Base-by-base conservation (phyloP, 2,888 invertebrate genomes). In the Dione juno region DNA sequence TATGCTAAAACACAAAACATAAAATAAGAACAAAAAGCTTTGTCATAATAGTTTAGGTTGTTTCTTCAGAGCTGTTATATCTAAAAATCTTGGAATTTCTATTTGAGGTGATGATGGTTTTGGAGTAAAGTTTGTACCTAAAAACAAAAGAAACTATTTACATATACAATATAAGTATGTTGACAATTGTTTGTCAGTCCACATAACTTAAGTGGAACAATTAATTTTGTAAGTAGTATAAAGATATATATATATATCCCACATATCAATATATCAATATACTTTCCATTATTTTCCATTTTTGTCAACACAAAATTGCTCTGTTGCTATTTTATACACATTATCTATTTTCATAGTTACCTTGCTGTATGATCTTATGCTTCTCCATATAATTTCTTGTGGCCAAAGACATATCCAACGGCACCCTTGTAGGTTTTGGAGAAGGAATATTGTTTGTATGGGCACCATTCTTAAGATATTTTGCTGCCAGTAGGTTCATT, bases 301-400 rank as follows among this genome's bases (percentile, higher is more conserved):
- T n/a, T n/a, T n/a, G n/a, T n/a, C n/a, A n/a, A n/a, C n/a, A n/a
- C n/a, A n/a, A n/a, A n/a, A n/a, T n/a, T n/a, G n/a, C n/a, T n/a
- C n/a, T n/a, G n/a, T n/a, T n/a, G n/a, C n/a, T n/a, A n/a, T n/a
- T n/a, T n/a, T n/a, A n/a, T n/a, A n/a, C n/a, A n/a, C n/a, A n/a
- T n/a, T n/a, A 28, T 21, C 3, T 52, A 59, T 57, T 40, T 52
- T 14, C 37, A 13, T 54, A 50, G 9, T 52, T 77, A 92, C 94
- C 94, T 80, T 61, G 45, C 10, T 93, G 91, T 71, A 94, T 79
- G 70, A 96, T 83, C 80, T 95, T 94, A 84, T 96, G 96, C 78
- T 94, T 94, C 81, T 95, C 95, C 94, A 96, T 94, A 82, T 96
- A 96, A 78, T 95, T 95, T 80, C 95, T 93, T 11, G 96, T 96